Percentiles rank a stretch among this genome's conserved stretches.
Evolutionary conservation across 2,797 vertebrate species (phyloP).

Genomic region (Coilia nasus): DNA sequence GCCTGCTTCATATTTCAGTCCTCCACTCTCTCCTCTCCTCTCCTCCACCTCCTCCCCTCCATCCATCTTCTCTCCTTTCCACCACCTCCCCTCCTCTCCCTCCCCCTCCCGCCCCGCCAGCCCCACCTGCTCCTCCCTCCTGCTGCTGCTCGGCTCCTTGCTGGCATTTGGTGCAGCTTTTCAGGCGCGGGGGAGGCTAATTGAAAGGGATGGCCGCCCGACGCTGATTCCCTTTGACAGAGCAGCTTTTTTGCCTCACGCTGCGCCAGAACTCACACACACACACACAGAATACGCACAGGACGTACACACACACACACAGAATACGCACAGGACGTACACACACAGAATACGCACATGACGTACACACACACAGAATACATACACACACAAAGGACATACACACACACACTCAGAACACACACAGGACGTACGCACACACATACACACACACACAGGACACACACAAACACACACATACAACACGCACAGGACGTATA

Average conservation of each 20-base stretch:
- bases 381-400: background rate
- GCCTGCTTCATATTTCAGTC: conserved; percentile 3
- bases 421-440: no score
- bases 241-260: conserved; percentile 33
- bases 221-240: conserved; percentile 43
- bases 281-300: background rate
- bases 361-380: background rate
- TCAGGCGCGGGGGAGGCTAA: conserved; percentile 29
- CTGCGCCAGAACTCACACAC: background rate
- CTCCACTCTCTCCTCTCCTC: background rate
- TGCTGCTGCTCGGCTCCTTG: no score
- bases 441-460: background rate
- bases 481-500: background rate
- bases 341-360: background rate
- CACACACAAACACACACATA: background rate
- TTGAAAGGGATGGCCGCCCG: conserved; percentile 38
- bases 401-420: background rate
- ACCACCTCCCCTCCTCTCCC: background rate
- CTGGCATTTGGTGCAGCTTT: conserved; percentile 20
- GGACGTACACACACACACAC: background rate
- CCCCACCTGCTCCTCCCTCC: background rate
- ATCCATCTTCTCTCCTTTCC: background rate
- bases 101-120: background rate
- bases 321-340: background rate
- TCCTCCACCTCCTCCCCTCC: background rate